Evolutionary conservation across 2,113 vertebrate species (phyloP), one percentile per base, ranked within the genome.

Genomic region (Phaethon lepturus): DNA sequence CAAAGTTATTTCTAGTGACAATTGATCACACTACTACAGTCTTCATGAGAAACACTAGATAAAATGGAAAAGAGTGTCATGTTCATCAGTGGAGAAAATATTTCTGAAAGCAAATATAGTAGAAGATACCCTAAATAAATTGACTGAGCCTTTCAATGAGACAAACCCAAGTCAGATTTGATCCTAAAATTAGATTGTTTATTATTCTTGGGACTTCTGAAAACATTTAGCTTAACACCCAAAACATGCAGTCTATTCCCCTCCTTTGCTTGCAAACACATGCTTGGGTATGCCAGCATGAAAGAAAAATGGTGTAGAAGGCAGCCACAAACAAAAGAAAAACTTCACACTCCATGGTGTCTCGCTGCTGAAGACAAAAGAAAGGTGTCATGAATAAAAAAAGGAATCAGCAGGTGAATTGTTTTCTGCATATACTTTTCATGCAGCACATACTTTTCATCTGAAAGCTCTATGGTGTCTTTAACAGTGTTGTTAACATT

Each of bases 1-100:
- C 97, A 62, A 98, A 98, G 97, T 95, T 91, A 95, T 97, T 98
- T 68, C 88, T 96, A 66, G 81, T 59, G 89, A 94, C 83, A 93
- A 97, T 97, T 97, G 96, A 97, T 97, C 97, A 98, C 78, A 59
- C 11, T 80, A 78, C 86, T 86, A 35, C 13, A 58, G 17, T 95
- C 73, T 93, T 96, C 90, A 93, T 58, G 42, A 89, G 79, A 84
- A 97, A 83, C 66, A 82, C 53, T 47, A 90, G 79, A 96, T 96
- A 96, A 96, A 97, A 96, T 66, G 26, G 23, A 63, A 88, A 68
- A 66, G 71, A 35, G 33, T 38, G 67, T 55, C 80, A 28, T 81
- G 66, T 50, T 75, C 55, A 74, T 91, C 93, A 97, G 92, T 74
- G 91, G 52, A 96, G 68, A 84, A 96, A 97, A 94, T 73, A 94